Evolutionary conservation across 2,113 vertebrate genomes (phyloP), one percentile per base, ranked within the genome.

Genomic region (Calyptommatus sinebrachiatus): DNA sequence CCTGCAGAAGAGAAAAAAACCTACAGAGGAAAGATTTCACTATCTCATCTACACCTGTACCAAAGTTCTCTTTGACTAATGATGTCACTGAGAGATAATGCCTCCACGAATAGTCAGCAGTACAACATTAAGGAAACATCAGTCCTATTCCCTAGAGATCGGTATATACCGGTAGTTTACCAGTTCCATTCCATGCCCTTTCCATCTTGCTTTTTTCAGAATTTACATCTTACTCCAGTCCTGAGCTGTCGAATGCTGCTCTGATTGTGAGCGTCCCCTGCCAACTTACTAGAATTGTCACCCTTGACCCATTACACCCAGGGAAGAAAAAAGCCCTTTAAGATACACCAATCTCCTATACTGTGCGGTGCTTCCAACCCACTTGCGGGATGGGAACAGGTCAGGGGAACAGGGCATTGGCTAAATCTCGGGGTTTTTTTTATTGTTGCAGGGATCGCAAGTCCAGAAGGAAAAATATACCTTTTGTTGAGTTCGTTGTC

Each of bases 401-500:
- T 70, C 50, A 62, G 29, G 48, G 65, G 62, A 26, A 26, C 3
- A 53, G 72, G 73, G 66, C 57, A 85, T 80, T 82, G 84, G 79
- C 82, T 89, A 84, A 84, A 80, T 78, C 83, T 75, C 2, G n/a
- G 35, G 84, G 41, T 83, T 80, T 48, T 62, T 68, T 76, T 62
- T 68, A 65, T 62, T 83, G 85, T 80, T 83, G 62, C 45, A 87
- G 69, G 82, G 80, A 84, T 85, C 86, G 78, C 81, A 80, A 87
- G 84, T 86, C 86, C 85, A 78, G 82, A 89, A 89, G 88, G 88
- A 89, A 87, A n/a, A 89, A 82, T 87, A 87, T 87, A 85, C 71
- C 71, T 86, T 80, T 85, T 75, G 67, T 80, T 80, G 62, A 77
- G 20, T 62, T 61, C 35, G 31, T 61, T 76, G 20, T 62, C 46